Base-by-base conservation (phyloP, 2,797 vertebrate genomes). In the Rhinophrynus dorsalis region DNA sequence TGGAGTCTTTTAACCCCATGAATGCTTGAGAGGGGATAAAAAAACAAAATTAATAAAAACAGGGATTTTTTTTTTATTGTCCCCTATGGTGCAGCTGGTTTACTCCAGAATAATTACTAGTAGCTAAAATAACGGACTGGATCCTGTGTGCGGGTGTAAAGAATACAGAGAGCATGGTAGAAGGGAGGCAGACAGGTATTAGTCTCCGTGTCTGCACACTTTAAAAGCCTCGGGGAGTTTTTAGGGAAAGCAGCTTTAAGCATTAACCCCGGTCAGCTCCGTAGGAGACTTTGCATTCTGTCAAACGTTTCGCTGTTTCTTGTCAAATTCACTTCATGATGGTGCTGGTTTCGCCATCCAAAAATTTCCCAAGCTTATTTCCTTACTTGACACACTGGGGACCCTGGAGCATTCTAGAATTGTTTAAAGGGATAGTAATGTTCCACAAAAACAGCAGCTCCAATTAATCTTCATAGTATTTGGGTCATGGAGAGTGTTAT, bases 241-340 rank as follows among this genome's bases (percentile, higher is more conserved):
- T 70, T 63, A 62, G 35, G 38, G 26, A 70, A 70, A 62, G 58
- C 58, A 63, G 68, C 68, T 70, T 70, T 70, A 70, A 33, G 68
- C 45, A 70, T 70, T 70, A 70, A 70, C 68, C 68, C 21, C 50
- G 68, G 68, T 70, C 68, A 63, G 68, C 60, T 62, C 58, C 47
- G 42, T 17, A 45, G 37, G 50, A 70, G 57, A 70, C 47, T 55
- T 70, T 35, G 50, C 47, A 27, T 70, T 56, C 57, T 70, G 68
- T 56, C 68, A 70, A 35, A 48, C 29, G 17, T 55, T 6, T 70
- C 33, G 15, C 68, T 70, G 68, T 33, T 56, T 70, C 68, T 70
- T 52, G 58, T 70, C 68, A 70, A 48, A 5, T 63, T 70, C 59
- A 70, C 68, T 70, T 70, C 68, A 63, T 70, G 67, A 70, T 55